Percentiles rank a stretch among this genome's conserved stretches.
These are phyloP conservation scores for Tenebrosternarchus preto DNA, from an alignment of 2,113 vertebrate species.

Conservation along the genomic window DNA sequence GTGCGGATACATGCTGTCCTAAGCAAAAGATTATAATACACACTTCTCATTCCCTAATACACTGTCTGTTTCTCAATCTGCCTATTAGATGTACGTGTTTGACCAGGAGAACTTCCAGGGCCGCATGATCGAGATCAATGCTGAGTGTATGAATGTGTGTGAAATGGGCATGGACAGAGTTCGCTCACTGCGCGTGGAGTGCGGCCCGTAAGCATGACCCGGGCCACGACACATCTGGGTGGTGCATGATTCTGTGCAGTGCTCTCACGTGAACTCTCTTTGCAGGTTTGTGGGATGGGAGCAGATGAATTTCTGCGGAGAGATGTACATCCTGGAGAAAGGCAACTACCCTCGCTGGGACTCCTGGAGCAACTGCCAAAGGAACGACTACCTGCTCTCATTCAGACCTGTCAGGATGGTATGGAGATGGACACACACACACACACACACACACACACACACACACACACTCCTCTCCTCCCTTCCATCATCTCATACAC, in stretches of 20 bases:
- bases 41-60: background rate
- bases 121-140: constrained; percentile 78
- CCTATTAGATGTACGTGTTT: constrained; percentile 75
- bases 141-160: constrained; percentile 81
- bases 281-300: constrained; percentile 78
- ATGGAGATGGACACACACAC: background rate
- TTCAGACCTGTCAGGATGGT: constrained; percentile 82
- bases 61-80: constrained; percentile 12
- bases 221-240: background rate
- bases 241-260: background rate
- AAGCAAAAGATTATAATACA: no score
- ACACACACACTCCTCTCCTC: background rate
- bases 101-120: constrained; percentile 86
- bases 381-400: constrained; percentile 80
- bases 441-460: constrained; percentile 16
- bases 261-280: constrained; percentile 18
- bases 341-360: constrained; percentile 83
- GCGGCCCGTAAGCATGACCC: constrained; percentile 75
- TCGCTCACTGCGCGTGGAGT: constrained; percentile 79
- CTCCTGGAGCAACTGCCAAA: constrained; percentile 82
- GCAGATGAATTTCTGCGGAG: constrained; percentile 82
- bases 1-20: background rate
- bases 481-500: background rate
- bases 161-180: constrained; percentile 79
- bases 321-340: constrained; percentile 84